Evolutionary conservation across 2,113 vertebrate genomes (phyloP).

Genomic region (Cochlearius cochlearius): DNA sequence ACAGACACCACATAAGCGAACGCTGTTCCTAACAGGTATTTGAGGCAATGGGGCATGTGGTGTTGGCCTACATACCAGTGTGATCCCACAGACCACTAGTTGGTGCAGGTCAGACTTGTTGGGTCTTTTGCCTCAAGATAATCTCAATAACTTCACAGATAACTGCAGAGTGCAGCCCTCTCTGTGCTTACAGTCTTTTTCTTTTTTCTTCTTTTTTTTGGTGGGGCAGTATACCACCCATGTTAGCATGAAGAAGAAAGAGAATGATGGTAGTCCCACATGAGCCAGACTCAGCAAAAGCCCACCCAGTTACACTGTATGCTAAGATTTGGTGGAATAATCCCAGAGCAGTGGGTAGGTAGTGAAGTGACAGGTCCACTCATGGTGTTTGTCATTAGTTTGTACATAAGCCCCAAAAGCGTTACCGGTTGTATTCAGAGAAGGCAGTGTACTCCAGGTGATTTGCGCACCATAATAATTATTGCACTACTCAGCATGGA

Average conservation of each 20-base stretch:
- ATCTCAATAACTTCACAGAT: background rate
- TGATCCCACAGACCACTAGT: fast-evolving
- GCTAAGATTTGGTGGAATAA: background rate
- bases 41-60: background rate
- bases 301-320: background rate
- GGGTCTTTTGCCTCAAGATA: background rate
- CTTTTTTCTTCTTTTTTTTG: background rate
- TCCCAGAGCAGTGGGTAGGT: background rate
- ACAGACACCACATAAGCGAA: background rate
- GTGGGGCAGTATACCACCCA: background rate
- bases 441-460: background rate
- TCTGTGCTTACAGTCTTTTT: background rate
- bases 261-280: background rate
- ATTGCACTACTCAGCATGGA: background rate
- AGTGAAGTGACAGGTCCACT: background rate
- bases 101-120: background rate
- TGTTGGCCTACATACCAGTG: background rate
- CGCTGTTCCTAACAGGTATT: background rate
- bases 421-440: background rate
- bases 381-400: background rate
- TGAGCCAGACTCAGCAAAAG: background rate
- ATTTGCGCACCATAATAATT: background rate
- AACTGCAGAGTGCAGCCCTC: background rate
- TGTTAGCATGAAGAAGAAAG: background rate
- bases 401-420: background rate